phyloP scores from a whole-genome alignment of 2,888 invertebrate species.

The Silvanus unidentatus region DNA sequence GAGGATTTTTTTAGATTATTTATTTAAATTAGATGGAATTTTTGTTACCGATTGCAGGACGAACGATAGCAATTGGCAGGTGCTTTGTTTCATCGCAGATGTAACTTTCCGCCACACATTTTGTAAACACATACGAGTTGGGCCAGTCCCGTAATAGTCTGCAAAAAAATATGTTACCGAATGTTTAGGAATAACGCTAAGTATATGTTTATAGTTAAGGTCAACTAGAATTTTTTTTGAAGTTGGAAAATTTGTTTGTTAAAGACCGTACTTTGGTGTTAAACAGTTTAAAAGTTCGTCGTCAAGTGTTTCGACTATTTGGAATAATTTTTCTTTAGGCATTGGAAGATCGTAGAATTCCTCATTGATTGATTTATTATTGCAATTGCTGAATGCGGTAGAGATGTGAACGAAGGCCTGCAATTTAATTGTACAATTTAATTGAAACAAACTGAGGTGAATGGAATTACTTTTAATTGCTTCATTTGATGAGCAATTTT shows the following conservation, averaged over 20 bases:
- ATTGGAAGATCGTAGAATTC: conserved; percentile 28
- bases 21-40: conserved; percentile 1
- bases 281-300: conserved; percentile 38
- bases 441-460: conserved; percentile 3
- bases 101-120: conserved; percentile 63
- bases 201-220: neutral
- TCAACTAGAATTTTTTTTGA: too few relatives aligned
- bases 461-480: conserved; percentile 52
- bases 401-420: conserved; percentile 32
- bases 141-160: conserved; percentile 55
- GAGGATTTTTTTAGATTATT: conserved; percentile 30
- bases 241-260: neutral
- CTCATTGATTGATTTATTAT: conserved; percentile 28
- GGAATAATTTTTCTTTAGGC: conserved; percentile 44
- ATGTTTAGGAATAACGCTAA: neutral
- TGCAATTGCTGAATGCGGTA: conserved; percentile 31
- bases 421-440: conserved; percentile 13
- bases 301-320: conserved; percentile 34
- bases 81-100: conserved; percentile 50
- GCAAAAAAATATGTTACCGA: neutral
- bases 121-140: conserved; percentile 69
- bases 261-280: conserved; percentile 24
- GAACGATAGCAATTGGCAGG: conserved; percentile 60
- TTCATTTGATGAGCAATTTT: conserved; percentile 49
- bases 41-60: conserved; percentile 61